These are phyloP conservation scores for Erythrolamprus reginae DNA, from an alignment of 2,113 vertebrate species.

Conservation along the genomic window DNA sequence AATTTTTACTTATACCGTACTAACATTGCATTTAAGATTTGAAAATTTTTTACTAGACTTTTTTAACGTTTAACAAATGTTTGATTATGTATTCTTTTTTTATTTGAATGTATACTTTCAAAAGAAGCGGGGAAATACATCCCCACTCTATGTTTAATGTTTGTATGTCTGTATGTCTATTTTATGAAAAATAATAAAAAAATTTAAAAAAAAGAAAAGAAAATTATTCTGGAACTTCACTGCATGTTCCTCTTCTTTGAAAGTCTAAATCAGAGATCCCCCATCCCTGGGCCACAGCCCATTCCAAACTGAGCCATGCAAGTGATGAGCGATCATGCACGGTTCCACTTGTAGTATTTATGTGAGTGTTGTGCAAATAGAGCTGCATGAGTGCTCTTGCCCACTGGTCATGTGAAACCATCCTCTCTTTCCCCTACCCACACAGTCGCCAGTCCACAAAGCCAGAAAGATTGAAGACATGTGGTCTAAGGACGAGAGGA, in stretches of 20 bases:
- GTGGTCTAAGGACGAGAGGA: too few relatives aligned
- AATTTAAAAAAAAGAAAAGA: too few relatives aligned
- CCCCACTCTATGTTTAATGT: too few relatives aligned
- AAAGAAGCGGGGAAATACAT: too few relatives aligned
- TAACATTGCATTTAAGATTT: too few relatives aligned
- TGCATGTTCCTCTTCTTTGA: background rate
- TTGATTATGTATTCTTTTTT: too few relatives aligned
- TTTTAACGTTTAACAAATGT: too few relatives aligned
- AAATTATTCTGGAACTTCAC: background rate
- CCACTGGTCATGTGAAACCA: background rate
- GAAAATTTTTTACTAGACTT: too few relatives aligned
- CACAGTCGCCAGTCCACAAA: background rate
- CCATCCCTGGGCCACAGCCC: fast-evolving
- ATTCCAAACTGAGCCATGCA: background rate
- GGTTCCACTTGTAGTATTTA: background rate
- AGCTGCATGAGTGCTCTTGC: background rate
- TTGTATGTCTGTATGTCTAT: too few relatives aligned
- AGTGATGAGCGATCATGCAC: background rate
- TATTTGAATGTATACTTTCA: too few relatives aligned
- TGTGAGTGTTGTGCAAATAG: background rate
- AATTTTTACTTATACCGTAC: too few relatives aligned
- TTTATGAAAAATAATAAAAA: too few relatives aligned
- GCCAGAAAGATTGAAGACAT: background rate
- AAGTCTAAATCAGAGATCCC: background rate
- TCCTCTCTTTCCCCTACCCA: fast-evolving